phyloP scores from a whole-genome alignment of 1,140 invertebrate species.

The Camponotus pennsylvanicus region DNA sequence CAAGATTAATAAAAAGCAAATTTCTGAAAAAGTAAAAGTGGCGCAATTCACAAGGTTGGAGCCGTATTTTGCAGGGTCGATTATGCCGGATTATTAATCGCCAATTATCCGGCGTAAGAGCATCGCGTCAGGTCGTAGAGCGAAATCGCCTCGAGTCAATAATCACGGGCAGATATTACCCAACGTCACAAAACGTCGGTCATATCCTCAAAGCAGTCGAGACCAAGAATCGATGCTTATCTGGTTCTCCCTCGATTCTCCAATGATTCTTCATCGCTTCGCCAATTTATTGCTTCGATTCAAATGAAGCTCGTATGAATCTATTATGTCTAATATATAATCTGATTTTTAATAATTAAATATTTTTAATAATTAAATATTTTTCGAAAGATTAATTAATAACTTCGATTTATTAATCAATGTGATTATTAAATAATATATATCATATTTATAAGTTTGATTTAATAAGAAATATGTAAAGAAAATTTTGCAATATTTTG shows the following conservation, averaged over 20 bases:
- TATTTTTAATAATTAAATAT: constrained; percentile 4
- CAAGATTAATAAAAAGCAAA: constrained; percentile 3
- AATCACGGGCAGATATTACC: constrained; percentile 54
- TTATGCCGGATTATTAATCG: constrained; percentile 45
- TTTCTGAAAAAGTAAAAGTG: neutral
- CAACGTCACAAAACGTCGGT: constrained; percentile 43
- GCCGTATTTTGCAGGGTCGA: neutral
- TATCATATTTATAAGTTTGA: neutral
- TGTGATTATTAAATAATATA: too few relatives aligned
- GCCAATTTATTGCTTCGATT: constrained; percentile 29
- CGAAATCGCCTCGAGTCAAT: constrained; percentile 48
- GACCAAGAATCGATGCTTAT: constrained; percentile 14
- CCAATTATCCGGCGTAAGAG: constrained; percentile 40
- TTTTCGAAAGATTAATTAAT: neutral
- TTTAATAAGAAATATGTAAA: neutral
- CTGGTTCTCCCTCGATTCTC: constrained; percentile 20
- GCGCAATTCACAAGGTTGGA: too few relatives aligned
- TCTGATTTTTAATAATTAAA: neutral
- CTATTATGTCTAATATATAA: neutral
- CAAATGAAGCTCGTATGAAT: neutral
- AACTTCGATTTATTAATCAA: too few relatives aligned
- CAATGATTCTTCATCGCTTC: neutral
- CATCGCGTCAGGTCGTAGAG: constrained; percentile 36
- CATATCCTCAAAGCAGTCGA: constrained; percentile 35
- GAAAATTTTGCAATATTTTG: neutral